Conservation (phyloP, 2,113 vertebrate species). For the Oncorhynchus gorbuscha region DNA sequence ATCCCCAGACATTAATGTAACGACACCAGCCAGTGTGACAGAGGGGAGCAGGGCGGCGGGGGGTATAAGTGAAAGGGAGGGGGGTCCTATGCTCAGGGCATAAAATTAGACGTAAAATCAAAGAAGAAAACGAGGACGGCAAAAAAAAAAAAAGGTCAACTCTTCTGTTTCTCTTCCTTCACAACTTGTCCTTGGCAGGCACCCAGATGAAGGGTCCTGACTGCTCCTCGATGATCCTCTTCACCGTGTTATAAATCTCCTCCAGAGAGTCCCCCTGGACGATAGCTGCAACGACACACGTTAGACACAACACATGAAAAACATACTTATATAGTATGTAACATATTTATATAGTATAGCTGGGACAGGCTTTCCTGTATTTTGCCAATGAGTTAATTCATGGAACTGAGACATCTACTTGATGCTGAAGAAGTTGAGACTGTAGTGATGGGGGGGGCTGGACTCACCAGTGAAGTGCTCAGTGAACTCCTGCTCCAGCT, state of each 20-base stretch:
- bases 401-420: no score
- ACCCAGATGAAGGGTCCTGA: constrained; percentile 97
- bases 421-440: no score
- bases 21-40: neutral
- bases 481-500: constrained; percentile 94
- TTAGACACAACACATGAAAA: neutral
- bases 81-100: neutral
- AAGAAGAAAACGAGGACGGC: constrained; percentile 26
- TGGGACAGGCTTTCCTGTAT: no score
- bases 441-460: no score
- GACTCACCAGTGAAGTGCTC: constrained; percentile 93
- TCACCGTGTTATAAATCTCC: constrained; percentile 95
- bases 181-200: constrained; percentile 85
- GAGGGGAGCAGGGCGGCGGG: neutral
- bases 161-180: constrained; percentile 59
- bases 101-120: constrained; percentile 35
- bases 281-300: constrained; percentile 78
- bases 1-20: neutral
- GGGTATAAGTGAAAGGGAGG: neutral
- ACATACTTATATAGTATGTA: no score
- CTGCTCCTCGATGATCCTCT: constrained; percentile 96
- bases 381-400: no score
- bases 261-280: constrained; percentile 93
- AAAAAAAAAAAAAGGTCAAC: neutral
- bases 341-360: no score